A percentile compares a stretch with the other conserved stretches of the same genome.
Evolutionary conservation across 2,797 vertebrate species (phyloP).

Genomic region (Acipenser transmontanus): DNA sequence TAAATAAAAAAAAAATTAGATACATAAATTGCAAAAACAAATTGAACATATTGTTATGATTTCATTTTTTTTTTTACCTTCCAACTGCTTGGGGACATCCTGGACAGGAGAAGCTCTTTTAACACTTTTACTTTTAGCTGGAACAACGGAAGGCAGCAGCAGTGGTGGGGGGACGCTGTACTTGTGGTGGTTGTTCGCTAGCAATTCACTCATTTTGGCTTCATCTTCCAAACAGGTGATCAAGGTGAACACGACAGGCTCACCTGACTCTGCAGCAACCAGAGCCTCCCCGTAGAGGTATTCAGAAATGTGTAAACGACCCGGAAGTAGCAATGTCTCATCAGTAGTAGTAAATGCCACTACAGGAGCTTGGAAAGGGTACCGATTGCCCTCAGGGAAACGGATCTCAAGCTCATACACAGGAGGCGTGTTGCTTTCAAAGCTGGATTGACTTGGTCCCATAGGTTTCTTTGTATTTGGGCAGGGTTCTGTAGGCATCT

Average conservation of each 20-base stretch:
- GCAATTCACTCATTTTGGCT: slow-evolving; percentile 59
- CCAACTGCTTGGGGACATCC: not conserved
- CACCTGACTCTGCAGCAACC: slow-evolving; percentile 62
- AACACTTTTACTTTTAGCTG: slow-evolving; percentile 43
- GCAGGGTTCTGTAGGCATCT: slow-evolving; percentile 42
- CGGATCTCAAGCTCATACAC: slow-evolving; percentile 86
- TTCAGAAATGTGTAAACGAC: slow-evolving; percentile 78
- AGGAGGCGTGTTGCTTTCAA: slow-evolving; percentile 53
- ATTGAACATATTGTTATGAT: no score
- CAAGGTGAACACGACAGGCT: slow-evolving; percentile 83
- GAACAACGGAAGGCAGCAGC: slow-evolving; percentile 32
- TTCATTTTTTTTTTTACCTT: not conserved
- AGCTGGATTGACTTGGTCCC: slow-evolving; percentile 61
- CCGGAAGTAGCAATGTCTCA: slow-evolving; percentile 68
- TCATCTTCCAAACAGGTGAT: slow-evolving; percentile 82
- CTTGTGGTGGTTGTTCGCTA: slow-evolving; percentile 73
- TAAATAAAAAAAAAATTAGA: no score
- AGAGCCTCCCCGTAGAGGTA: slow-evolving; percentile 78
- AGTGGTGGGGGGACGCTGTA: slow-evolving; percentile 73
- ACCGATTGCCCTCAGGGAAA: slow-evolving; percentile 80
- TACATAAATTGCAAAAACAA: no score
- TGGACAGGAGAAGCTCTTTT: slow-evolving; percentile 26
- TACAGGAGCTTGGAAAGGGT: slow-evolving; percentile 84
- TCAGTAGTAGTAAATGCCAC: slow-evolving; percentile 87
- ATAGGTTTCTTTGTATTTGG: not conserved